Evolutionary conservation across 2,113 vertebrate species (phyloP).

Genomic region (Trachemys scripta): DNA sequence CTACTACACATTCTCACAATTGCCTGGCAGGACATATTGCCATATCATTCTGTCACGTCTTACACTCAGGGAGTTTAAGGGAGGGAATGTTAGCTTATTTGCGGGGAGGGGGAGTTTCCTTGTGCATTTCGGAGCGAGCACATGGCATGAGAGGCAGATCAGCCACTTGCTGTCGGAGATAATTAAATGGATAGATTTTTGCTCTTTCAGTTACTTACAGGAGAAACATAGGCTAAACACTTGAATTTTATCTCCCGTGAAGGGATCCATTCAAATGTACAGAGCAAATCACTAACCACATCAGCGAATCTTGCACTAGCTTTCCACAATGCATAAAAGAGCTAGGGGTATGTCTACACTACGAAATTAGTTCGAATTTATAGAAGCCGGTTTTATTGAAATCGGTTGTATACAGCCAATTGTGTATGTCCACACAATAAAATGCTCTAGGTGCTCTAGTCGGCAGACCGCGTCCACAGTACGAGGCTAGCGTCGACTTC

Average conservation of each 20-base stretch:
- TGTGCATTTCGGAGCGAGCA: background rate
- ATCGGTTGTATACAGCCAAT: no score
- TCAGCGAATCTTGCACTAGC: rapidly evolving
- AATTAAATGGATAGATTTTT: rapidly evolving
- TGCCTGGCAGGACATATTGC: background rate
- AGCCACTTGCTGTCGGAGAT: background rate
- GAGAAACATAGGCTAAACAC: background rate
- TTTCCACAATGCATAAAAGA: background rate
- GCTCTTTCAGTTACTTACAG: background rate
- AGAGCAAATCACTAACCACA: background rate
- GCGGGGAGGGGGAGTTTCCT: background rate
- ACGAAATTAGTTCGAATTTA: no score
- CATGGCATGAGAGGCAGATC: background rate
- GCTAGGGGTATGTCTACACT: no score
- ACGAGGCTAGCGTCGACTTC: no score
- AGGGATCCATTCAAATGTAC: rapidly evolving
- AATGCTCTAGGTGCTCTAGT: no score
- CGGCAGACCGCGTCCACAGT: no score
- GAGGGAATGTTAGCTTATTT: background rate
- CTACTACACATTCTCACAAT: rapidly evolving
- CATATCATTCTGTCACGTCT: rapidly evolving
- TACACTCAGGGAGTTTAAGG: rapidly evolving
- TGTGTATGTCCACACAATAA: no score
- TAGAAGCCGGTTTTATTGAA: no score
- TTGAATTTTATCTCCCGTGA: background rate